Base-by-base conservation (phyloP, 2,888 invertebrate species). In the Drosophila diplacantha region DNA sequence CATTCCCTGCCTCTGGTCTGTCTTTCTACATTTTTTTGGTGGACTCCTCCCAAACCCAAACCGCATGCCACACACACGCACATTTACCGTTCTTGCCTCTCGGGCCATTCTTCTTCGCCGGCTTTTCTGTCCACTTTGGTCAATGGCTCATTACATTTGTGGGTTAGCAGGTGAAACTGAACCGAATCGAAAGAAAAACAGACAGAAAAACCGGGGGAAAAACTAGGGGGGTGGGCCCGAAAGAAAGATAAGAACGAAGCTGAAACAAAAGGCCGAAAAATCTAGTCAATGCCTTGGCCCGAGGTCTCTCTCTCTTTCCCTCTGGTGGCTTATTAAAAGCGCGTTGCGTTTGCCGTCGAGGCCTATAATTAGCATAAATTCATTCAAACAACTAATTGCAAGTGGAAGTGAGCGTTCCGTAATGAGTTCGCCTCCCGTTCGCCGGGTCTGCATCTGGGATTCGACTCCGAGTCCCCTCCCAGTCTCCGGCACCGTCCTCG, bases 81-180 rank as follows among this genome's bases (percentile, higher is more conserved):
- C 63, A 54, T 78, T 52, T 74, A 78, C 79, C 79, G 81, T 75
- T 75, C 57, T 37, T 53, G 29, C 35, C 44, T 32, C 34, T 56
- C 39, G 44, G 35, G 55, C 51, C 46, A 47, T 60, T 67, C 59
- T 55, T 70, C 63, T 46, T 41, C 26, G 38, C 43, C 55, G 38
- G 16, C 51, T 59, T 58, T 29, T 50, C 43, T 72, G 69, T 51
- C 61, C 64, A 71, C 70, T 72, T 69, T 73, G 74, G 81, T 73
- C 74, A 80, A 79, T 75, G 82, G 77, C 75, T 84, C 81, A 83
- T 84, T 84, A 83, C 78, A 71, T 83, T 84, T 83, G 67, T 83
- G 84, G 83, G 84, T 83, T 80, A 83, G 81, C 81, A 83, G 83
- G 84, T 83, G 84, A 84, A 72, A 73, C 65, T 56, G 61, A 51